phyloP scores from a whole-genome alignment of 2,797 vertebrate species.

The Ptychobarbus kaznakovi region DNA sequence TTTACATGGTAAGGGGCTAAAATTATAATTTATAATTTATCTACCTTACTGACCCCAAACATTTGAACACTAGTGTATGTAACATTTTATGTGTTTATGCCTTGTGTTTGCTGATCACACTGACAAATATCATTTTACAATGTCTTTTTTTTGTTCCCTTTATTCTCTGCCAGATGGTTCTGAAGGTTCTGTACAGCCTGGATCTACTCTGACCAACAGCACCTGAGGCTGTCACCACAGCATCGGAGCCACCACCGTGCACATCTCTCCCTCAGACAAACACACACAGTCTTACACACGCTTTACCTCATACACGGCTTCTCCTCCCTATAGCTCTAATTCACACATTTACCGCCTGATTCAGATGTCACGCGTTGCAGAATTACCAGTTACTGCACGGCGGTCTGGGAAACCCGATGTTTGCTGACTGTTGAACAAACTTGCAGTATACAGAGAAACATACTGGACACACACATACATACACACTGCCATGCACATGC shows the following conservation, averaged over 20 bases:
- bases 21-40: no score
- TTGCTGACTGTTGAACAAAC: conserved; percentile 35
- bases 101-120: background rate
- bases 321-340: conserved; percentile 20
- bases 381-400: conserved; percentile 34
- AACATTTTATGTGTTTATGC: background rate
- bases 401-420: conserved; percentile 17
- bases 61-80: background rate
- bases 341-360: conserved; percentile 33
- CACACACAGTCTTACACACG: conserved; percentile 29
- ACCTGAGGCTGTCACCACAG: conserved; percentile 71
- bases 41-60: background rate
- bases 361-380: conserved; percentile 35
- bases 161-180: conserved; percentile 69
- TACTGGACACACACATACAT: conserved; percentile 40
- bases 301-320: conserved; percentile 43
- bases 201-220: conserved; percentile 76
- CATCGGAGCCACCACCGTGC: conserved; percentile 56
- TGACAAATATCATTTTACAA: background rate
- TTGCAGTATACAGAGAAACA: conserved; percentile 12
- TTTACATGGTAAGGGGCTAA: no score
- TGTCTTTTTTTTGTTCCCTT: conserved; percentile 1
- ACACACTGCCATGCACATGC: conserved; percentile 30
- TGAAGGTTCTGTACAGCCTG: conserved; percentile 75
- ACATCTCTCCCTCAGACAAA: conserved; percentile 53